Base-by-base conservation (phyloP, 2,797 vertebrate species). In the Neomorphus geoffroyi region DNA sequence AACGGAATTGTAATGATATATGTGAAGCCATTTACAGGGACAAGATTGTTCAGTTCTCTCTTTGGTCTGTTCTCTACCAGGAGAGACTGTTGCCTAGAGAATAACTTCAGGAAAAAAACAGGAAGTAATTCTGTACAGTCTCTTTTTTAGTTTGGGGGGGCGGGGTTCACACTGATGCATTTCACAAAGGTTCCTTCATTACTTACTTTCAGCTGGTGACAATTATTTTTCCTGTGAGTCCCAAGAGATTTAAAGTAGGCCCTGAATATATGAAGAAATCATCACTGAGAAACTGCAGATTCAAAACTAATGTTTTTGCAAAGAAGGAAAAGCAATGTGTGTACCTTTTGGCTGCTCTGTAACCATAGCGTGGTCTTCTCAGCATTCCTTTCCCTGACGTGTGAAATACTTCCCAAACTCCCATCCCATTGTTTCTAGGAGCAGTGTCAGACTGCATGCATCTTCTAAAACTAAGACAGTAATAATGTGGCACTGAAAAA, bases 121-220 rank as follows among this genome's bases (percentile, higher is more conserved):
- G 46, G 32, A 77, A 79, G 70, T 57, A 61, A 46, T 15, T 65
- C 45, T 51, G 24, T 16, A 37, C 57, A 6, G 18, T 35, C n/a
- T 32, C 4, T 27, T 46, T 43, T 26, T 30, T 18, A 7, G 28
- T 17, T 28, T 32, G 3, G 30, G 35, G 22, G 22, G n/a, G 10
- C 24, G 10, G 11, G 80, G 80, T 74, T 80, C 24, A 58, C 13
- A 16, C 21, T 75, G 45, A 65, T 94, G 39, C 64, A 12, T 88
- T 96, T 93, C 74, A 78, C 83, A 86, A 71, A 82, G 67, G 45
- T 78, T 93, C 37, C 56, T 95, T 75, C 60, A 13, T 35, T 86
- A 30, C 64, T 30, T 43, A 60, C 30, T 81, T 94, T 71, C 64
- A 93, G 23, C 69, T 85, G 51, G 48, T 79, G 71, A 89, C 48